These are phyloP conservation scores for Hetaerina americana DNA, from an alignment of 1,140 invertebrate genomes.

Conservation along the genomic window DNA sequence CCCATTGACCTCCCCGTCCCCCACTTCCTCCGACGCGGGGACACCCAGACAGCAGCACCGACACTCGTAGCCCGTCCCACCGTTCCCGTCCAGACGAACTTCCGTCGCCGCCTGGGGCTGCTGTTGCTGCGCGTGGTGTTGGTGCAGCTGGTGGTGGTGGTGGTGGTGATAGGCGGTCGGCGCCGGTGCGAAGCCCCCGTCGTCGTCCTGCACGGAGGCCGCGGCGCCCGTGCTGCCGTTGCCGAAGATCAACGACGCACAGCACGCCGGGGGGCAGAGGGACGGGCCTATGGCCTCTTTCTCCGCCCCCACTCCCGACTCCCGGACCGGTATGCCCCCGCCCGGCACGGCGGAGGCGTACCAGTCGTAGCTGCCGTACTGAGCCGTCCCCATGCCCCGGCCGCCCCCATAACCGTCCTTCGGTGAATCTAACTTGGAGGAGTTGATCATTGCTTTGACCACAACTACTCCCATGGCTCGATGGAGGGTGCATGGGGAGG, in stretches of 20 bases:
- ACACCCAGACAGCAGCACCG: slow-evolving; percentile 4
- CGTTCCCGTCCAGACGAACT: neutral
- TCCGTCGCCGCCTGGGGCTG: slow-evolving; percentile 5
- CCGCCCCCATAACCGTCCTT: neutral
- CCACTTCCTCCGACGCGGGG: neutral
- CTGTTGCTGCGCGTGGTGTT: neutral
- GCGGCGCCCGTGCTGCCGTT: neutral
- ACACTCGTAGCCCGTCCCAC: neutral
- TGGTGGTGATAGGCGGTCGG: neutral
- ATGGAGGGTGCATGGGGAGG: neutral
- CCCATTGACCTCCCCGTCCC: slow-evolving; percentile 7
- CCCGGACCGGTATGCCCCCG: neutral
- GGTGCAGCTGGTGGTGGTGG: slow-evolving; percentile 2
- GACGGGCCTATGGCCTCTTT: neutral
- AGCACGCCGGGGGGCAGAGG: neutral
- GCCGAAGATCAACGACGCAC: neutral
- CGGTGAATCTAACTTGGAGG: slow-evolving; percentile 9
- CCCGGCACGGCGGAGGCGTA: neutral
- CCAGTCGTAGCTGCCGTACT: neutral
- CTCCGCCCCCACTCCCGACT: neutral
- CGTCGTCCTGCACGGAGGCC: slow-evolving; percentile 6
- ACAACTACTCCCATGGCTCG: neutral
- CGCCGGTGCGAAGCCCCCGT: neutral
- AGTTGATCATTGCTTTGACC: slow-evolving; percentile 3
- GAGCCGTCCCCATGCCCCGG: neutral